Percentiles rank a stretch among this genome's conserved stretches.
These are phyloP conservation scores for Oithona nana DNA, from an alignment of 2,888 invertebrate species.

Conservation along the genomic window DNA sequence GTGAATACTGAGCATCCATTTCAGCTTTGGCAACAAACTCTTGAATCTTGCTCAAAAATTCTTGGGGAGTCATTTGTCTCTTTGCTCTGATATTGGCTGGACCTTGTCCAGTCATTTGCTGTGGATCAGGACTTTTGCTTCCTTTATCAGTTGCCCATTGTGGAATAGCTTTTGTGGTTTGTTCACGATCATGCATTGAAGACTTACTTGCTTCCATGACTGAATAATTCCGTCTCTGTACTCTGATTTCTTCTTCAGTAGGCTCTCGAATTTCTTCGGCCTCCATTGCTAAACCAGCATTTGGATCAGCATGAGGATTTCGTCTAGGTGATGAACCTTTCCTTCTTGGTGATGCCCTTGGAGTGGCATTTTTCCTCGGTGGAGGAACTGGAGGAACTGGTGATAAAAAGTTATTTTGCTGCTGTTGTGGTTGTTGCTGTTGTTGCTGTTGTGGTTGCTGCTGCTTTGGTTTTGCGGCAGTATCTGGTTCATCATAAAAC, in stretches of 20 bases:
- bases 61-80: not conserved
- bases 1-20: conserved; percentile 5
- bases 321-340: no score
- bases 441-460: not conserved
- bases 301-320: no score
- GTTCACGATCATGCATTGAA: not conserved
- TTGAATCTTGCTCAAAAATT: not conserved
- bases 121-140: not conserved
- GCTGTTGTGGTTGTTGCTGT: no score
- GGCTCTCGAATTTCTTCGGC: not conserved
- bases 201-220: not conserved
- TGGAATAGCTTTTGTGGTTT: not conserved
- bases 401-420: no score
- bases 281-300: no score
- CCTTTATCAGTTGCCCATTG: not conserved
- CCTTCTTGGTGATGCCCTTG: no score
- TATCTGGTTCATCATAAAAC: no score
- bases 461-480: not conserved
- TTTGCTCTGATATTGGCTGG: not conserved
- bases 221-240: not conserved
- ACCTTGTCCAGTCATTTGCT: no score
- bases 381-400: no score
- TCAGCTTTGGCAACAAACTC: conserved; percentile 1
- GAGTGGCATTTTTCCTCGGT: no score
- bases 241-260: not conserved